Conservation (phyloP, 2,888 invertebrate species). For the Chrysolina oricalcia region DNA sequence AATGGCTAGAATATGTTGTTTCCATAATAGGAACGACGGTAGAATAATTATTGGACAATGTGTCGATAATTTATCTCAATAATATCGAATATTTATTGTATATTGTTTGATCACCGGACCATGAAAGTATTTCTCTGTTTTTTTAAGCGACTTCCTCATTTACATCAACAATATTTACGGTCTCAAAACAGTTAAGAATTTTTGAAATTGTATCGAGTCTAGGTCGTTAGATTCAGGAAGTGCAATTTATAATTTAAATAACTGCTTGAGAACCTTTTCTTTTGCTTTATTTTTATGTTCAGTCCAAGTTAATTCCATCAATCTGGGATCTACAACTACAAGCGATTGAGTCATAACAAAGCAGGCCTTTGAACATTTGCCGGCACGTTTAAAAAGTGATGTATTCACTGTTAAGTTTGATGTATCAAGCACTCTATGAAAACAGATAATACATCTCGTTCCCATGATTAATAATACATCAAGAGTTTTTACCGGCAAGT, state of each 20-base stretch:
- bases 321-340: not conserved
- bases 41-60: conserved; percentile 5
- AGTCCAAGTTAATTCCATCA: not conserved
- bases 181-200: conserved; percentile 5
- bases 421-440: conserved; percentile 30
- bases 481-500: not conserved
- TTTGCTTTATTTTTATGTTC: not conserved
- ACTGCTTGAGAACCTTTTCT: conserved; percentile 4
- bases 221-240: conserved; percentile 4
- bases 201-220: conserved; percentile 7
- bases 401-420: conserved; percentile 37
- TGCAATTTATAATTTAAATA: not conserved
- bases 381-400: conserved; percentile 28
- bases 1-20: not conserved
- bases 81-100: conserved; percentile 28
- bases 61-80: conserved; percentile 23
- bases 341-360: conserved; percentile 18
- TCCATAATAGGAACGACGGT: conserved; percentile 4
- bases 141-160: conserved; percentile 4
- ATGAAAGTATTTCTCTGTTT: conserved; percentile 31
- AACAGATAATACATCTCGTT: conserved; percentile 34
- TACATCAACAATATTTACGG: conserved; percentile 14
- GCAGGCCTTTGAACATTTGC: not conserved
- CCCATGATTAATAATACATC: conserved; percentile 45
- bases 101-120: conserved; percentile 23